Evolutionary conservation across 2,113 vertebrate species (phyloP), one percentile per base, ranked within the genome.

Genomic region (Thunnus thynnus): DNA sequence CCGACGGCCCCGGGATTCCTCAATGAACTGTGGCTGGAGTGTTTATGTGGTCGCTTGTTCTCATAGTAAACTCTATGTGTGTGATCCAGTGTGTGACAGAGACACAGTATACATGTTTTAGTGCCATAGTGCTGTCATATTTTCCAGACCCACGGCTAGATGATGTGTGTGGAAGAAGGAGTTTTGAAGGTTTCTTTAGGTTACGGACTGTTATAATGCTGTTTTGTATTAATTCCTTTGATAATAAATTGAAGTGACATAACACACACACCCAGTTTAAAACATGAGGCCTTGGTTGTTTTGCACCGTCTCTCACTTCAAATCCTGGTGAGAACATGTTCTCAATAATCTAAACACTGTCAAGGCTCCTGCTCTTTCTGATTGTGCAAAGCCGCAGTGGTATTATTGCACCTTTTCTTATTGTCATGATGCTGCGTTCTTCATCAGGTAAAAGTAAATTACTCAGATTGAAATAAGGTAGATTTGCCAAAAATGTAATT

Each of bases 1-100:
- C 22, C 9, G 48, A 48, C n/a, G 44, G 46, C 30, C 64, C 14
- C 3, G 25, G 76, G 75, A 85, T 76, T 80, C 72, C 70, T 87
- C 68, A 64, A 41, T 80, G 79, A 78, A 66, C 74, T 83, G 79
- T 72, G 75, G 76, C 68, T 46, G 47, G 20, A 75, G 78, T 80
- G 81, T 90, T 85, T 78, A 87, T 87, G 73, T n/a, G 72, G 77
- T 68, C 3, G 18, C 74, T 68, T 51, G 79, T 80, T 82, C 64
- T 84, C 17, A 78, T 76, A 90, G 84, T 78, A 75, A 86, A 91
- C 63, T 47, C 55, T 78, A 6, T 83, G 76, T 82, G 66, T 78
- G 71, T 47, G 73, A 79, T 75, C 51, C 32, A 36, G 65, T 57
- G 41, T 65, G 56, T 50, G 66, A 46, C 51, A 4, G 52, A 44